Conservation (phyloP, 1,140 invertebrate species). For the Drosophila bipectinata region DNA sequence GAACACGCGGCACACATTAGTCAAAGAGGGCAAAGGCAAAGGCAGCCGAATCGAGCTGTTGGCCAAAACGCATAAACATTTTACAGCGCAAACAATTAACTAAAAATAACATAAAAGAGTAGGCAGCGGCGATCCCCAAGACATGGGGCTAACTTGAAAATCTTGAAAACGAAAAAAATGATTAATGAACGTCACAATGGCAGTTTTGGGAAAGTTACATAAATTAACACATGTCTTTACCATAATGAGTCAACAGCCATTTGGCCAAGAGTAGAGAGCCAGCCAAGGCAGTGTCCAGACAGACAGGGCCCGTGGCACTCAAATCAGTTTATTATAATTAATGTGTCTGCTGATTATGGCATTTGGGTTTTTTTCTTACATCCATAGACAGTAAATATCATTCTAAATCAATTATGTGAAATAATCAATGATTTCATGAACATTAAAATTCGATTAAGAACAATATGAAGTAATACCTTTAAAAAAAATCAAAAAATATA, state of each 20-base stretch:
- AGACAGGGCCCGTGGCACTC: slow-evolving; percentile 25
- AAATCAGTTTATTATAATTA: slow-evolving; percentile 66
- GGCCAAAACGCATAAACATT: slow-evolving; percentile 77
- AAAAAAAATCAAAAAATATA: background rate
- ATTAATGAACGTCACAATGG: slow-evolving; percentile 71
- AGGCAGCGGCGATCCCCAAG: slow-evolving; percentile 49
- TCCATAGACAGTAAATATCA: slow-evolving; percentile 17
- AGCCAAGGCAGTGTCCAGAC: slow-evolving; percentile 4
- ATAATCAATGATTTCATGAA: slow-evolving; percentile 14
- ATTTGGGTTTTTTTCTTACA: slow-evolving; percentile 23
- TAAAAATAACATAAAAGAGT: slow-evolving; percentile 76
- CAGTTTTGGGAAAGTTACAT: slow-evolving; percentile 78
- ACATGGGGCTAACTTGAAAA: slow-evolving; percentile 34
- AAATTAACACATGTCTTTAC: slow-evolving; percentile 81
- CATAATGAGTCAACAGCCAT: slow-evolving; percentile 63
- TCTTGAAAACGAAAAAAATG: slow-evolving; percentile 63
- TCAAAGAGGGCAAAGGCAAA: slow-evolving; percentile 72
- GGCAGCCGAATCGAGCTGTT: slow-evolving; percentile 51
- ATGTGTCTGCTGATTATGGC: slow-evolving; percentile 52
- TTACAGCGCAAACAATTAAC: slow-evolving; percentile 80
- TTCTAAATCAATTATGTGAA: slow-evolving; percentile 43
- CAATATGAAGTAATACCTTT: background rate
- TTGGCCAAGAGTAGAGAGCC: slow-evolving; percentile 37
- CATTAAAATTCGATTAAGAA: slow-evolving; percentile 29
- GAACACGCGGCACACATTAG: slow-evolving; percentile 75